A percentile compares a stretch with the other conserved stretches of the same genome.
Evolutionary conservation across 2,113 vertebrate genomes (phyloP).

Genomic region (Myanophis thanlyinensis): DNA sequence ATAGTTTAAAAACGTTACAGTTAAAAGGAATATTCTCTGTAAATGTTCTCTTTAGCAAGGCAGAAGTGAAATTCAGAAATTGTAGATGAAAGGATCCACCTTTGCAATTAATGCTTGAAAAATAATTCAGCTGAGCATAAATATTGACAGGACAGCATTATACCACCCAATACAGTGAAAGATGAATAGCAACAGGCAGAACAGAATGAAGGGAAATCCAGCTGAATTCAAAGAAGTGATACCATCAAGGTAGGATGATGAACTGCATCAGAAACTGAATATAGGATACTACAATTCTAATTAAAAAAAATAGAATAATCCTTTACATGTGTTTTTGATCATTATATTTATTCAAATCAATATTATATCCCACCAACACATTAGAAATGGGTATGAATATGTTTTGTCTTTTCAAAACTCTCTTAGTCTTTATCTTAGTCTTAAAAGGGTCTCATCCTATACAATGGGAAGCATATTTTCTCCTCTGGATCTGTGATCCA

Average conservation of each 20-base stretch:
- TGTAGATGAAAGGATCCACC: neutral
- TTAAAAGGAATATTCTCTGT: neutral
- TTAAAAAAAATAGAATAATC: neutral
- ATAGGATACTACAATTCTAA: neutral
- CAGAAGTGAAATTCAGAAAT: neutral
- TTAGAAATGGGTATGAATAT: neutral
- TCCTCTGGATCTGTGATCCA: neutral
- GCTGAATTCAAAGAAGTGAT: neutral
- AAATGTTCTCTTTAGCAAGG: neutral
- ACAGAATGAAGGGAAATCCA: neutral
- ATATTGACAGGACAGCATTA: neutral
- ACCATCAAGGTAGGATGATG: neutral
- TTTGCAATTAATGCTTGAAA: neutral
- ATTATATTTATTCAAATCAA: conserved; percentile 35
- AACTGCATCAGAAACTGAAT: neutral
- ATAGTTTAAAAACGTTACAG: no score
- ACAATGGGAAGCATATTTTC: neutral
- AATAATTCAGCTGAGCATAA: neutral
- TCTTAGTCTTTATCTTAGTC: conserved; percentile 62
- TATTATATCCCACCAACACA: conserved; percentile 38
- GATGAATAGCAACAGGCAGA: neutral
- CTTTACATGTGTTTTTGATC: neutral
- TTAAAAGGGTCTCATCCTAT: no score
- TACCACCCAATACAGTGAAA: neutral
- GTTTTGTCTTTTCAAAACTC: conserved; percentile 29